Base-by-base conservation (phyloP, 1,140 invertebrate species). In the Thaumetopoea pityocampa region DNA sequence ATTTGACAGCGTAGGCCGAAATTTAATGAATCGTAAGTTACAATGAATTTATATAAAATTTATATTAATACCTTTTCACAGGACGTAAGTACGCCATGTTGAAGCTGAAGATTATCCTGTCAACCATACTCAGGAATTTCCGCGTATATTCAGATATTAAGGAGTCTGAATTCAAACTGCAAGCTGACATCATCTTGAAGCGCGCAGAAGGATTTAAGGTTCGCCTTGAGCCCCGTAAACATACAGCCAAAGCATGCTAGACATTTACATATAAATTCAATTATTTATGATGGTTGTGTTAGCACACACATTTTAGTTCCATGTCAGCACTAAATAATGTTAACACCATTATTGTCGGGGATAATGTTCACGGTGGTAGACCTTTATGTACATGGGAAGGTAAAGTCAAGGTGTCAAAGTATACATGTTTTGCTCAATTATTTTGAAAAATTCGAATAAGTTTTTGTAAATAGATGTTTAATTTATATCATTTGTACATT, bases 31-130 rank as follows among this genome's bases (percentile, higher is more conserved):
- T n/a, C n/a, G n/a, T n/a, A n/a, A n/a, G n/a, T n/a, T n/a, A 10
- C 3, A 9, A 1, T 11, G 12, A 5, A 4, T 33, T 19, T 35
- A 5, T 35, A 41, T 29, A 38, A 23, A 43, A 15, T 32, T 16
- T 18, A 20, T 16, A 5, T 45, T 9, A 47, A 42, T 51, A n/a
- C n/a, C n/a, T 41, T 35, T 20, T 56, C 37, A 10, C 55, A 92
- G 93, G 94, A 45, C 93, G 94, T 51, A 95, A 94, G 83, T 97
- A 97, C 82, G 96, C 96, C 2, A 90, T 94, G 89, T 85, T 96
- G 47, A 96, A 97, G 73, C 87, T 94, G 48, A 96, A 97, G 83
- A 92, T 95, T 26, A 87, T 96, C 8, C 86, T 98, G 2, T 93
- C 96, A 0, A 95, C 93, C 7, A 92, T 98, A 29, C 80, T 98